Percentiles rank a stretch among this genome's conserved stretches.
Evolutionary conservation across 2,888 invertebrate genomes (phyloP).

Genomic region (Drosophila peninsularis): DNA sequence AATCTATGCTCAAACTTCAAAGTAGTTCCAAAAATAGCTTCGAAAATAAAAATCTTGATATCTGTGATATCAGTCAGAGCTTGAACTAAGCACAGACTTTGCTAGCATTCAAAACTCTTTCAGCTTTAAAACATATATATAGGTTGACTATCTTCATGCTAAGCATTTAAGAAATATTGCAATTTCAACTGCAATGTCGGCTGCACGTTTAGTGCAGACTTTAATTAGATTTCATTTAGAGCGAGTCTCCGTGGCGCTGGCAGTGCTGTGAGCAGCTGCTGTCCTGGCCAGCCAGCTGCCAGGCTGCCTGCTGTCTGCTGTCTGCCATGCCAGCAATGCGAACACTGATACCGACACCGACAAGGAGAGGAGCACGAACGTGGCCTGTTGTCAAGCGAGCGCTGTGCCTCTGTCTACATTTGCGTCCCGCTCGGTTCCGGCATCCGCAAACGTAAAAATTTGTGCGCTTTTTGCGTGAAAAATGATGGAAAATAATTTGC

Average conservation of each 20-base stretch:
- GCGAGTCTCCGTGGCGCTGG: conserved; percentile 26
- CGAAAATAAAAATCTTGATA: too few relatives aligned
- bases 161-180: conserved; percentile 29
- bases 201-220: conserved; percentile 60
- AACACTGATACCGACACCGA: conserved; percentile 38
- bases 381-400: conserved; percentile 56
- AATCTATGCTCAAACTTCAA: background rate
- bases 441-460: conserved; percentile 47
- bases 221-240: conserved; percentile 75
- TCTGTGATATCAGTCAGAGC: too few relatives aligned
- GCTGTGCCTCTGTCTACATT: conserved; percentile 29
- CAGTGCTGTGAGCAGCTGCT: conserved; percentile 24
- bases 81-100: too few relatives aligned
- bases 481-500: conserved; percentile 79
- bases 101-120: background rate
- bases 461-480: conserved; percentile 72
- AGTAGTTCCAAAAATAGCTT: background rate
- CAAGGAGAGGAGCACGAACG: conserved; percentile 30
- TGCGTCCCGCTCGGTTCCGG: conserved; percentile 15
- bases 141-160: too few relatives aligned
- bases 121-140: background rate
- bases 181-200: conserved; percentile 32
- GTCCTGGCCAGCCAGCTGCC: conserved; percentile 22
- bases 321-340: conserved; percentile 1
- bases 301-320: background rate